These are phyloP conservation scores for Ferrisia virgata DNA, from an alignment of 2,888 invertebrate species.

Conservation along the genomic window DNA sequence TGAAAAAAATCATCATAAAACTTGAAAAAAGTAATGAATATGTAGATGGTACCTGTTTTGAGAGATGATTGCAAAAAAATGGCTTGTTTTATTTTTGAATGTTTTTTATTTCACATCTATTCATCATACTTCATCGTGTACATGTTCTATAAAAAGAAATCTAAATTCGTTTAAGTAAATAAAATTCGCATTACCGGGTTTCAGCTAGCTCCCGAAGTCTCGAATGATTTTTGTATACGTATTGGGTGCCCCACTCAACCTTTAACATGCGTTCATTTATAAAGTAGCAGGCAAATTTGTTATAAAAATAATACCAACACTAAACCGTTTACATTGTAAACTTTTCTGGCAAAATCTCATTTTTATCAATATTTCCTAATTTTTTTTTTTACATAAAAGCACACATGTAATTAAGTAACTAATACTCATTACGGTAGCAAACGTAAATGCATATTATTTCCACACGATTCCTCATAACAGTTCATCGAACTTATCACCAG, in stretches of 20 bases:
- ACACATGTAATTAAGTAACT: no score
- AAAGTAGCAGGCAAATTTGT: not conserved
- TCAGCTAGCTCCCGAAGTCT: not conserved
- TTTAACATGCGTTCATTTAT: not conserved
- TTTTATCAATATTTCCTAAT: not conserved
- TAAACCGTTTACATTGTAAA: not conserved
- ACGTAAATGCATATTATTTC: not conserved
- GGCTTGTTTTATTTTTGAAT: not conserved
- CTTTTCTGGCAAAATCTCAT: slow-evolving; percentile 9
- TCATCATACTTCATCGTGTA: not conserved
- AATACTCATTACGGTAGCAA: not conserved
- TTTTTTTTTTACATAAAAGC: no score
- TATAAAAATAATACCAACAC: not conserved
- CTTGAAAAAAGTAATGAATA: no score
- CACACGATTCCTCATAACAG: not conserved
- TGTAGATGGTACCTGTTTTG: no score
- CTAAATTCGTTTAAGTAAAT: slow-evolving; percentile 26
- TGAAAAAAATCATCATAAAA: no score
- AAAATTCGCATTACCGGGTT: not conserved
- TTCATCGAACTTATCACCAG: not conserved
- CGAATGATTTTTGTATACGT: not conserved
- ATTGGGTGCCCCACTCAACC: not conserved
- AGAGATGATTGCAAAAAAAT: no score
- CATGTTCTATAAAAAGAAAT: slow-evolving; percentile 25
- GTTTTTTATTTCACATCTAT: not conserved